These are phyloP conservation scores for Cliona cf. orientalis DNA, from an alignment of 37 sponge, comb jelly and placozoan species.

Conservation along the genomic window DNA sequence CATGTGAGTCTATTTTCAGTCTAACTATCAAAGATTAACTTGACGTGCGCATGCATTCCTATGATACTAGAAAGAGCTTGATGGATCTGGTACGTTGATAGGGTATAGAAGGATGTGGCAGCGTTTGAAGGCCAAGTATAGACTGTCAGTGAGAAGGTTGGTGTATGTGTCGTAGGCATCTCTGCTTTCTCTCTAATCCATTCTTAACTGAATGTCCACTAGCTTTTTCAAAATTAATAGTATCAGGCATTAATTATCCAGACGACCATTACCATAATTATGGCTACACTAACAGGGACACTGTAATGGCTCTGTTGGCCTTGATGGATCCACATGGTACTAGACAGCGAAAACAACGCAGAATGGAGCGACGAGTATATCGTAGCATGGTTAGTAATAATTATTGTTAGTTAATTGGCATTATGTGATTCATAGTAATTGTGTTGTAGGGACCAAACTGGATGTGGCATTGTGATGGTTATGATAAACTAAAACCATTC, in stretches of 20 bases:
- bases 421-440: neutral
- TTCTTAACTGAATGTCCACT: no score
- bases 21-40: neutral
- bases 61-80: constrained; percentile 17
- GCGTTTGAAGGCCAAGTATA: constrained; percentile 8
- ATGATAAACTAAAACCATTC: constrained; percentile 51
- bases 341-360: neutral
- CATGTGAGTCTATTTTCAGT: neutral
- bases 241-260: no score
- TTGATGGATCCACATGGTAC: constrained; percentile 21
- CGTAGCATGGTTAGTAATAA: neutral
- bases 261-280: no score
- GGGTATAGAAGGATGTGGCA: constrained; percentile 23
- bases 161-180: no score
- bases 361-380: constrained; percentile 12
- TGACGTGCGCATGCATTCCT: neutral
- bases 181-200: neutral
- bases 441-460: constrained; percentile 43
- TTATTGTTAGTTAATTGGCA: neutral
- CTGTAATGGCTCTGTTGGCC: constrained; percentile 26
- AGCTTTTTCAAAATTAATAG: no score
- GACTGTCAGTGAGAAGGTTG: constrained; percentile 16
- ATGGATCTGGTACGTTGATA: neutral
- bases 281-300: constrained; percentile 13
- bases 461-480: constrained; percentile 56